Conservation (phyloP, 2,797 vertebrate species). For the Centroberyx gerrardi region DNA sequence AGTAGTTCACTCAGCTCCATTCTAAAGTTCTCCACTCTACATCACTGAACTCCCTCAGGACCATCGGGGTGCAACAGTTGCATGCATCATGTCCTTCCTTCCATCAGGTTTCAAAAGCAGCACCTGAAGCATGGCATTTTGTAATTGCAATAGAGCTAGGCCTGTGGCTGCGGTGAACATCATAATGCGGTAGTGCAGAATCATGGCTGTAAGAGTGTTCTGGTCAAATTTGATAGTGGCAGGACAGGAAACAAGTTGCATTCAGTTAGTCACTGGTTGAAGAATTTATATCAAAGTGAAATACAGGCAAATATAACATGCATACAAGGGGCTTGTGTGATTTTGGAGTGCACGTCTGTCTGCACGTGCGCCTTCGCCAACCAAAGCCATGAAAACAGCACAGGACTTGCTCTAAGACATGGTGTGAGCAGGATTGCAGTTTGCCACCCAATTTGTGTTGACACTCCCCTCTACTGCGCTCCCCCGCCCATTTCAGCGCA, state of each 20-base stretch:
- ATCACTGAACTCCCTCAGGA: no score
- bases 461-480: constrained; percentile 15
- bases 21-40: background rate
- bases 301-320: no score
- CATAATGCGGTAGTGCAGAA: no score
- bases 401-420: constrained; percentile 2
- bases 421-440: constrained; percentile 2
- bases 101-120: no score
- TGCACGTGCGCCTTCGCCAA: constrained; percentile 1
- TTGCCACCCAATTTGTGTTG: constrained; percentile 22
- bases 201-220: no score
- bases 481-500: constrained; percentile 24
- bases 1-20: background rate
- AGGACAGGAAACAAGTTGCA: no score
- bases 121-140: no score
- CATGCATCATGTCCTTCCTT: background rate
- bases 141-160: no score
- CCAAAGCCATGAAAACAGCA: constrained; percentile 11
- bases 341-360: background rate
- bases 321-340: background rate
- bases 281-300: no score
- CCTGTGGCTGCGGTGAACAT: no score
- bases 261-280: no score
- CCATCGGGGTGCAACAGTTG: constrained; percentile 5
- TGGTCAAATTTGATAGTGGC: no score